These are phyloP conservation scores for Gambelia wislizenii DNA, from an alignment of 2,797 vertebrate species.

Conservation along the genomic window DNA sequence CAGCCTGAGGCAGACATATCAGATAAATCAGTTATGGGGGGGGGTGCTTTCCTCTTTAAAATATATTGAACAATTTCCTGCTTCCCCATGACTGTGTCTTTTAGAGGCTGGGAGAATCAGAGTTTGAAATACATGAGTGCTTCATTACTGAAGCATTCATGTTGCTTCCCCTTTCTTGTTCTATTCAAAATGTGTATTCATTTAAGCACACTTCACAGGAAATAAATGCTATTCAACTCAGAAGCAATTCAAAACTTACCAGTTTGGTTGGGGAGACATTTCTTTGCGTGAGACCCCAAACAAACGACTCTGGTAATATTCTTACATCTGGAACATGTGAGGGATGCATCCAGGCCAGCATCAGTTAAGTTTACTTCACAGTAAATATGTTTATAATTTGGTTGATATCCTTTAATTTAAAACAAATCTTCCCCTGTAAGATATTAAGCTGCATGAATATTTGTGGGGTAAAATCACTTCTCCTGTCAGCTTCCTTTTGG, in stretches of 20 bases:
- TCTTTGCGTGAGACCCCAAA: neutral
- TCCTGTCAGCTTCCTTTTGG: neutral
- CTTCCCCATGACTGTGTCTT: neutral
- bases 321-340: conserved; percentile 21
- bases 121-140: neutral
- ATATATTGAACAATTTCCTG: neutral
- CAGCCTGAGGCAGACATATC: neutral
- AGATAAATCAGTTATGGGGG: no score
- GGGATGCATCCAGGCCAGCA: neutral
- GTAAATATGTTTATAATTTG: conserved; percentile 26
- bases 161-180: conserved; percentile 3
- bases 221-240: neutral
- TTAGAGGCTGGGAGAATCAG: neutral
- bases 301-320: neutral
- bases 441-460: neutral
- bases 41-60: neutral
- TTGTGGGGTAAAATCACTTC: neutral
- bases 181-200: neutral
- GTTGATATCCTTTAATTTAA: conserved; percentile 19
- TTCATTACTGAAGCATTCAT: neutral
- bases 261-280: neutral
- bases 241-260: neutral
- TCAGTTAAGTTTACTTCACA: neutral
- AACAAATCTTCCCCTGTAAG: neutral
- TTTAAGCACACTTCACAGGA: neutral